These are phyloP conservation scores for Trachythela sp. DNA, from an alignment of 64 coral and sea anemone genomes.

Conservation along the genomic window DNA sequence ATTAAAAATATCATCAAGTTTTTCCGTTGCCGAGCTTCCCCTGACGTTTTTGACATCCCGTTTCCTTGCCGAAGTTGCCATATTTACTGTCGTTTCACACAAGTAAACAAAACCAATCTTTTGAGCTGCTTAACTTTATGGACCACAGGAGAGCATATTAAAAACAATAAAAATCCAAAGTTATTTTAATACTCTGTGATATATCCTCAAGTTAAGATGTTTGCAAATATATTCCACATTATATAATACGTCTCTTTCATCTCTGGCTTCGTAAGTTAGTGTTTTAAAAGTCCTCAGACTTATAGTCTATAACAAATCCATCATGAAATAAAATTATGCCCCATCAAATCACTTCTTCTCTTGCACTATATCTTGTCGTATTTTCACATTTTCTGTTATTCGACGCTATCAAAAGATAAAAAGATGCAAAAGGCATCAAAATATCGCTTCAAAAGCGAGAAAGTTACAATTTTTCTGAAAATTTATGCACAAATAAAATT, in stretches of 20 bases:
- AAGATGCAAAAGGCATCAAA: background rate
- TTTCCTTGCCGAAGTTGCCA: constrained; percentile 51
- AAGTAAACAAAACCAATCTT: background rate
- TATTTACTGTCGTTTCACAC: background rate
- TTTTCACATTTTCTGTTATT: background rate
- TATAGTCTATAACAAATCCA: too few species aligned
- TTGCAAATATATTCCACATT: background rate
- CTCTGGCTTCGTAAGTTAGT: background rate
- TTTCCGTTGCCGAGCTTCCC: constrained; percentile 56
- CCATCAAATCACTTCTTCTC: background rate
- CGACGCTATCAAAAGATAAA: background rate
- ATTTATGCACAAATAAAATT: background rate
- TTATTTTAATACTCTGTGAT: background rate
- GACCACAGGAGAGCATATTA: background rate
- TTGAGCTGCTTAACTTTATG: background rate
- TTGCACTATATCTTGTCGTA: background rate
- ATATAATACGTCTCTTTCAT: background rate
- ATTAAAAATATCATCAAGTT: constrained; percentile 81
- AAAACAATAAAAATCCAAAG: background rate
- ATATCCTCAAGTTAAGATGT: background rate
- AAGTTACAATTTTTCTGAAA: background rate
- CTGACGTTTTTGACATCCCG: constrained; percentile 52
- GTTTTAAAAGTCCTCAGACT: too few species aligned
- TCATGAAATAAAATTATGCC: too few species aligned
- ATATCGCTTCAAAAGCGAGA: background rate